Percentiles rank a stretch among this genome's conserved stretches.
These are phyloP conservation scores for Seriola quinqueradiata DNA, from an alignment of 2,113 vertebrate genomes.

Conservation along the genomic window DNA sequence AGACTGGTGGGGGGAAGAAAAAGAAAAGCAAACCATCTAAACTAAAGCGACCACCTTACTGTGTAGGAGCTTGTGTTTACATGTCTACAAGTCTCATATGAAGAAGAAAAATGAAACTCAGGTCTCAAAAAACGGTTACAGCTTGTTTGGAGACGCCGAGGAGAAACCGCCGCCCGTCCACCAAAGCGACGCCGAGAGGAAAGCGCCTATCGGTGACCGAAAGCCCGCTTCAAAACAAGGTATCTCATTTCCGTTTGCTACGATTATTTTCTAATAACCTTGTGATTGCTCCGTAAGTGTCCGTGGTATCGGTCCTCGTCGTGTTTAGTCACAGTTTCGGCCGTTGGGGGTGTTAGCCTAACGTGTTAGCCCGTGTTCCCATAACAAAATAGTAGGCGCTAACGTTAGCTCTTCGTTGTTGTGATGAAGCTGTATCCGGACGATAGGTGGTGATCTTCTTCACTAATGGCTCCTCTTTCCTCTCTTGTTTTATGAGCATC, in stretches of 20 bases:
- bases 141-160: slow-evolving; percentile 40
- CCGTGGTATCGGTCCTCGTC: accelerated
- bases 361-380: too few relatives aligned
- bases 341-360: background rate
- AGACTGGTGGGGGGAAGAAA: background rate
- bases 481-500: background rate
- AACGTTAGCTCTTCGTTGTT: slow-evolving; percentile 18
- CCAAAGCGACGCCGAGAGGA: slow-evolving; percentile 43
- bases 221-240: slow-evolving; percentile 39
- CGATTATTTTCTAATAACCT: accelerated
- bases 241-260: background rate
- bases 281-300: too few relatives aligned
- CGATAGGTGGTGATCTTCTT: background rate
- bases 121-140: slow-evolving; percentile 58
- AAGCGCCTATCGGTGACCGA: slow-evolving; percentile 15
- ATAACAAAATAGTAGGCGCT: background rate
- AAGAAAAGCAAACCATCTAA: background rate
- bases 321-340: background rate
- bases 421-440: background rate
- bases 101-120: slow-evolving; percentile 68
- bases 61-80: background rate
- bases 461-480: background rate
- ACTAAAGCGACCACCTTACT: background rate
- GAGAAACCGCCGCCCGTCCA: slow-evolving; percentile 3
- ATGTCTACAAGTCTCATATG: background rate